Base-by-base conservation (phyloP, 1,140 invertebrate species). In the Melipona quadrifasciata region DNA sequence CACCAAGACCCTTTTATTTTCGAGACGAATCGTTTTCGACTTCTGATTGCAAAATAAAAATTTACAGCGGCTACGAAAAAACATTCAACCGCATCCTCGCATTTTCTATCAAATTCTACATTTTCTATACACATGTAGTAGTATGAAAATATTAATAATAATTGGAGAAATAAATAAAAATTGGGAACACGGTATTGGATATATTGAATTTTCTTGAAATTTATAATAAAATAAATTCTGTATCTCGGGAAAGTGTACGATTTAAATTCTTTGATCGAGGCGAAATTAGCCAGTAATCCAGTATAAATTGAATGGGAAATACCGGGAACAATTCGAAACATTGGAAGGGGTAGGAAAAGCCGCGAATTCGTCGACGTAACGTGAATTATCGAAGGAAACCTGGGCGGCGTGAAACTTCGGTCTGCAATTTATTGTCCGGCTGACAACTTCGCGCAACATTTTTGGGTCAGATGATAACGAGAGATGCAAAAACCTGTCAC, bases 381-480 rank as follows among this genome's bases (percentile, higher is more conserved):
- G 39, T 74, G 72, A 74, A 57, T 74, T 74, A 53, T 31, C 72
- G 72, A 31, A 27, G 53, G 19, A 55, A 74, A 55, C 57, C 53
- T 31, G 27, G 27, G 19, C 17, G 12, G 53, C 17, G 51, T 27
- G n/a, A 74, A 74, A 61, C 51, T 74, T 57, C 72, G 31, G 72
- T 57, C 31, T 17, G 53, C 72, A 34, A 58, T 75, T 75, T 75
- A 75, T 75, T 75, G 55, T n/a, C 21, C 27, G 53, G 73, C 27
- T 58, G 73, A 75, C 73, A 58, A 58, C 12, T 75, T 34, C 21
- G 55, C 55, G 72, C 21, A 74, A 16, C 72, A 51, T 57, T 74
- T 74, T 74, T 74, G 53, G 72, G 53, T 57, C 53, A 57, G 19
- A 74, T 74, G 73, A 75, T 58, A 75, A 75, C 55, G 55, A 58